Evolutionary conservation across 35 echinoderm and acorn worm genomes (phyloP).

Genomic region (Anneissia japonica): DNA sequence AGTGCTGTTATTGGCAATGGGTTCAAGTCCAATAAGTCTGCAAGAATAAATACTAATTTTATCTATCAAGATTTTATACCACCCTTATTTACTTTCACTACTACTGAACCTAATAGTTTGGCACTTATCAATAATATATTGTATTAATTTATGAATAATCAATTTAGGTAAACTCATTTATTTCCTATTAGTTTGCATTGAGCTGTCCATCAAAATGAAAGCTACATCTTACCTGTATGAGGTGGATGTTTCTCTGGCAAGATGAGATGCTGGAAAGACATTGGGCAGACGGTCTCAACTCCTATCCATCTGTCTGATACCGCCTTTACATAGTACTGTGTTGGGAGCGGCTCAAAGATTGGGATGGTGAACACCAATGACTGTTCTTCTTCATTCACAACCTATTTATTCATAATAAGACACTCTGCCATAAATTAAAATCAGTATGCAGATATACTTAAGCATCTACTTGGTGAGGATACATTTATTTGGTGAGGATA

Average conservation of each 20-base stretch:
- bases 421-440: no score
- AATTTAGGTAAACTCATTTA: not conserved
- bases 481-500: no score
- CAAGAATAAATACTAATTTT: no score
- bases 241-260: conserved; percentile 91
- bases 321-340: conserved; percentile 90
- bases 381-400: conserved; percentile 46
- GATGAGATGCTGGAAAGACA: conserved; percentile 94
- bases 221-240: conserved; percentile 64
- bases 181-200: no score
- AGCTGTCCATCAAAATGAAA: not conserved
- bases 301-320: conserved; percentile 89
- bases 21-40: conserved; percentile 60
- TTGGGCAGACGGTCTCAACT: conserved; percentile 58
- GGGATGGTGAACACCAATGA: conserved; percentile 95
- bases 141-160: no score
- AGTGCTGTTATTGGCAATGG: conserved; percentile 81
- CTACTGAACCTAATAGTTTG: no score
- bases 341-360: conserved; percentile 92
- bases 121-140: no score
- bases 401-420: conserved; percentile 28
- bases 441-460: no score
- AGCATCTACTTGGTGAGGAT: no score
- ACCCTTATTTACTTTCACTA: no score
- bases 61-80: no score